phyloP scores from a whole-genome alignment of 92 coral and sea anemone genomes.

The Epizoanthus scotinus region DNA sequence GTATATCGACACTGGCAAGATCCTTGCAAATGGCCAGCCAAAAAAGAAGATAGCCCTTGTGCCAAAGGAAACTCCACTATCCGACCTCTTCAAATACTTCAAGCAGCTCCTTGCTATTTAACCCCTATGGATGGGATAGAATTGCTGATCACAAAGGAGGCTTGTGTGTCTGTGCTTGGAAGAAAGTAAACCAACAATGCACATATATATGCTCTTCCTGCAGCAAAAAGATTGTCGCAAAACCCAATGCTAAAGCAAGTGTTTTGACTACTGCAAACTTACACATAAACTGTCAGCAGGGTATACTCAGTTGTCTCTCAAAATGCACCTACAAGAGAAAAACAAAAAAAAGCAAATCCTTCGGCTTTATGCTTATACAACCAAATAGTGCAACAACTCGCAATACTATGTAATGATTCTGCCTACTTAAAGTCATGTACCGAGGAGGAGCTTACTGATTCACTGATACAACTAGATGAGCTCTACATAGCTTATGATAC shows the following conservation, averaged over 20 bases:
- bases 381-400: constrained; percentile 17
- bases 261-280: constrained; percentile 1
- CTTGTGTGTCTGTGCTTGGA: constrained; percentile 20
- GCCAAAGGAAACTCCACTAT: too few relatives aligned
- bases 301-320: constrained; percentile 9
- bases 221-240: background rate
- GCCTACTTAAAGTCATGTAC: constrained; percentile 25
- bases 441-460: constrained; percentile 26
- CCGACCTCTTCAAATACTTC: too few relatives aligned
- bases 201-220: background rate
- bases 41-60: too few relatives aligned
- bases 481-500: constrained; percentile 11
- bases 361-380: too few relatives aligned
- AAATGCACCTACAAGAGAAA: too few relatives aligned
- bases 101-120: too few relatives aligned
- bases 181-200: constrained; percentile 1
- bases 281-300: constrained; percentile 19
- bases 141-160: constrained; percentile 28
- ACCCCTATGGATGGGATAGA: too few relatives aligned
- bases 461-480: constrained; percentile 15
- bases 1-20: too few relatives aligned
- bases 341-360: too few relatives aligned
- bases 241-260: constrained; percentile 17
- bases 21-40: too few relatives aligned
- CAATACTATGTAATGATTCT: background rate